Evolutionary conservation across 2,888 invertebrate species (phyloP), one percentile per base, ranked within the genome.

Genomic region (Willowsia nigromaculata): DNA sequence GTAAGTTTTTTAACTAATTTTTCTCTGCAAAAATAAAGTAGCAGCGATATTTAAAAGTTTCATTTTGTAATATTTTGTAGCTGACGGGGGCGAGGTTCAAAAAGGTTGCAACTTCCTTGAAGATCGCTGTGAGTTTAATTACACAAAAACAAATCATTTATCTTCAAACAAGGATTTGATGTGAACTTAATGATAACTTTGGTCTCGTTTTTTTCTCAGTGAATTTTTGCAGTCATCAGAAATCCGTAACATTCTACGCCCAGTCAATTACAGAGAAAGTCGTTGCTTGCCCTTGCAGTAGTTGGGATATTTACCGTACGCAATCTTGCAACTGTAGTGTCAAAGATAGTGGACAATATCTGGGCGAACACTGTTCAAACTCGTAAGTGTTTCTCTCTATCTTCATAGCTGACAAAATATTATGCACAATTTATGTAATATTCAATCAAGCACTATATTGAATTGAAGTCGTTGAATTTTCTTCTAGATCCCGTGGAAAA

Each of bases 51-150:
- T 56, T 15, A 11, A 15, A 62, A 25, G n/a, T 4, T 33, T 62
- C n/a, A 6, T 7, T 68, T 33, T 83, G 18, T 27, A 25, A n/a
- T 40, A n/a, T 50, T 7, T 40, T 87, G 18, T 22, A 88, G 88
- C 88, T 2, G 84, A 88, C 25, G 88, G 88, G 11, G 88, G 88
- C 1, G 88, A 88, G 30, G 78, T 47, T 9, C 88, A 88, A 47
- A 30, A 25, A 1, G 88, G 83, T 47, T 88, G 88, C n/a, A 88
- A n/a, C 18, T 78, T 71, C 22, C 9, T 83, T 25, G 65, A 84
- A 30, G 78, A 88, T 30, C 22, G 88, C 25, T 13, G 88, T 83
- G 56, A 53, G 59, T 71, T 43, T n/a, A 37, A 37, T 68, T 68
- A 27, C 78, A n/a, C 37, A 13, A 59, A 56, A 33, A 59, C 4